phyloP scores from a whole-genome alignment of 2,113 vertebrate species.

The Willisornis vidua region DNA sequence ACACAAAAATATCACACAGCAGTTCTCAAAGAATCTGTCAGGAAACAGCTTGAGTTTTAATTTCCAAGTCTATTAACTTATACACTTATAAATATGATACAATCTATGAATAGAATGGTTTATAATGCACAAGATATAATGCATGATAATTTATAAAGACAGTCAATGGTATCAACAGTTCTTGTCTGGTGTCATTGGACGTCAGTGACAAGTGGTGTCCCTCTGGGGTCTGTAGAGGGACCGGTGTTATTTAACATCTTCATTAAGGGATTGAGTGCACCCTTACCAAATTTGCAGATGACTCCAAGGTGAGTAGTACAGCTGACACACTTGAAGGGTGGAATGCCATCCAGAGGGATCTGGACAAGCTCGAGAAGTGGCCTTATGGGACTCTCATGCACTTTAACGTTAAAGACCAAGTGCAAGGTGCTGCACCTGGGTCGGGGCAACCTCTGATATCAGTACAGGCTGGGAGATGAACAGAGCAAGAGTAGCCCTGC shows the following conservation, averaged over 20 bases:
- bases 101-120: not conserved
- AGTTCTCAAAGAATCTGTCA: not conserved
- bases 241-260: not conserved
- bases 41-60: not conserved
- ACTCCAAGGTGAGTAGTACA: not conserved
- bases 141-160: not conserved
- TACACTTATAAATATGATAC: not conserved
- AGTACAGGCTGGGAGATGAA: not conserved
- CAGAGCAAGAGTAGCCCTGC: not conserved
- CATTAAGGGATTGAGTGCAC: not conserved
- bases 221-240: not conserved
- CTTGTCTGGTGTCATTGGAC: not conserved
- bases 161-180: not conserved
- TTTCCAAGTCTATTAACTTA: not conserved
- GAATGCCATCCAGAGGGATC: not conserved
- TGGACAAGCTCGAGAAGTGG: not conserved
- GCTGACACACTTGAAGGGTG: not conserved
- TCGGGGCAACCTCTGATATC: rapidly evolving
- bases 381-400: not conserved
- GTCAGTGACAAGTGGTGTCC: not conserved
- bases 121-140: not conserved
- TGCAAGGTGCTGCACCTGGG: not conserved
- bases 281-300: not conserved
- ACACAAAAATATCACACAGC: not conserved
- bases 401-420: not conserved